Base-by-base conservation (phyloP, 2,113 vertebrate species). In the Equus przewalskii region DNA sequence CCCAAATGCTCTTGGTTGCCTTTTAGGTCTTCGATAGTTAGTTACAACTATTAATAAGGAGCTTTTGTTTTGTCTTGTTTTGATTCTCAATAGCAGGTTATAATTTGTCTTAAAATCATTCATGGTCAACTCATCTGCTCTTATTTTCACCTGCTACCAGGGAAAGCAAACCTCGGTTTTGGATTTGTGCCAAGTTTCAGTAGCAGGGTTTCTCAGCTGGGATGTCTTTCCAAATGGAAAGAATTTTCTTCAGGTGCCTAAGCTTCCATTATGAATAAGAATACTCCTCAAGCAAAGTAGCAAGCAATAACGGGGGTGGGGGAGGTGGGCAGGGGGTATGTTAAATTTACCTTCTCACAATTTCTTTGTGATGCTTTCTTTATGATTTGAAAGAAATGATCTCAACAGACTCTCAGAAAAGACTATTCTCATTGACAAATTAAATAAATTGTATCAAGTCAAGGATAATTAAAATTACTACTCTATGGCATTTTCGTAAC, bases 391-490 rank as follows among this genome's bases (percentile, higher is more conserved):
- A 92, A 94, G 33, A 84, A 94, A 75, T 46, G 62, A 56, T 79
- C 41, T 64, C 49, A 89, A 96, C 64, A 28, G 56, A 73, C 26
- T 0, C 36, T 41, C 54, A 26, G 84, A 91, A 84, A 69, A 73
- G 46, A 72, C n/a, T 60, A 26, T 67, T 89, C 51, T 94, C 76
- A 89, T 6, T 79, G 93, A 91, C 81, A 95, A 91, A 89, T 92
- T 89, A 90, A 88, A 83, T 73, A 64, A 75, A 93, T 18, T 41
- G 2, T 64, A 93, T 87, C 14, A 73, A 73, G 73, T 33, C 79
- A 82, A 86, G 46, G 64, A 80, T 94, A 41, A 93, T 86, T 83
- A 92, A 91, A 95, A 93, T 84, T 76, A 67, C 14, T 76, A 67
- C 14, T 76, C 33, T 12, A 28, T 69, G 91, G 36, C 30, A n/a